phyloP scores from a whole-genome alignment of 2,888 invertebrate genomes.

The Smittia sp. region DNA sequence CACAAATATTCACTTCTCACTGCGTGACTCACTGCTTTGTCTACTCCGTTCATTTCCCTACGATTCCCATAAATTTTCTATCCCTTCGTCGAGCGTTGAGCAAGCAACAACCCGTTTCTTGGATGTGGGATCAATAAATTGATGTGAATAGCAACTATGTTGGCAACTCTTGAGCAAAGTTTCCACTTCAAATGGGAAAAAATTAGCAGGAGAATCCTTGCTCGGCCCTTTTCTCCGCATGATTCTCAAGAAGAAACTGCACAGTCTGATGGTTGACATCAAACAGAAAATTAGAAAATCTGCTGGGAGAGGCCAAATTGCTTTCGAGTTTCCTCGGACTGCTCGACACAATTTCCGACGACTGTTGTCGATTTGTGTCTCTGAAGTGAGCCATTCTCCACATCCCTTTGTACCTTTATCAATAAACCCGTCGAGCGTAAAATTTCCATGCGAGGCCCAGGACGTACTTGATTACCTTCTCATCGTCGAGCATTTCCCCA shows the following conservation, averaged over 20 bases:
- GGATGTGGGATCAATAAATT: background rate
- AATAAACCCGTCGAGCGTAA: slow-evolving; percentile 28
- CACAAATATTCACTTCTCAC: too few species aligned
- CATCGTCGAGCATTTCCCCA: too few species aligned
- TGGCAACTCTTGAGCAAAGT: background rate
- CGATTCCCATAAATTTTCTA: too few species aligned
- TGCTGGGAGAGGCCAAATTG: slow-evolving; percentile 13
- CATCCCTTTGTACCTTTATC: slow-evolving; percentile 22
- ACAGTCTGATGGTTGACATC: slow-evolving; percentile 31
- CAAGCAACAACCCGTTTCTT: background rate
- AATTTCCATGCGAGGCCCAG: background rate
- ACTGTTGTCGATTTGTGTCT: background rate
- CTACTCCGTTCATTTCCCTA: too few species aligned
- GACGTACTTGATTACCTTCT: slow-evolving; percentile 15
- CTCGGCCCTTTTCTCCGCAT: background rate
- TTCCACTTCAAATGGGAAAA: background rate
- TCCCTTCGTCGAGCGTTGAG: background rate
- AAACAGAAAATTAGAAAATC: slow-evolving; percentile 27
- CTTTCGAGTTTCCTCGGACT: background rate
- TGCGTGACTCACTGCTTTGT: too few species aligned
- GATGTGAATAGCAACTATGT: background rate
- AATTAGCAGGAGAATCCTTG: slow-evolving; percentile 6
- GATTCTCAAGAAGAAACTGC: background rate
- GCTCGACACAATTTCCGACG: background rate
- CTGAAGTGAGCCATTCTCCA: background rate